Base-by-base conservation (phyloP, 1,140 invertebrate species). In the Steinernema khuongi region DNA sequence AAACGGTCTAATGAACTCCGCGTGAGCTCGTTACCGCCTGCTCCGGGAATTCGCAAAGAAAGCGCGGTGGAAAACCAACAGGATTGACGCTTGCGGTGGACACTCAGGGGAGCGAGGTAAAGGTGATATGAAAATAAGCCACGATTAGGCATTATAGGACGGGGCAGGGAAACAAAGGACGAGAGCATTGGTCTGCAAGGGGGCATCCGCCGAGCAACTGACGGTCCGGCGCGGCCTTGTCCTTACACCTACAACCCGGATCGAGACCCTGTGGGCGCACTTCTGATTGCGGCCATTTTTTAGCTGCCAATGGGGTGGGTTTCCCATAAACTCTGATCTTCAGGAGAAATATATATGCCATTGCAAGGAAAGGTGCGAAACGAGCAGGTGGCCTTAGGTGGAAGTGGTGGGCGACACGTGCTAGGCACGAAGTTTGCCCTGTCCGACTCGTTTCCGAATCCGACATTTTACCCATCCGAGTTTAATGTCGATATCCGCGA, bases 181-280 rank as follows among this genome's bases (percentile, higher is more conserved):
- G 4, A 4, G 50, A n/a, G 50, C 26, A 60, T 7, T 22, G 19
- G 50, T 60, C 14, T 14, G 14, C 50, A n/a, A 22, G 50, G 50
- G 19, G 50, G 50, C 50, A 60, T n/a, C 14, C 4, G 14, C 7
- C 14, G 50, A 60, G 26, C 50, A 60, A 60, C 50, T 60, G 50
- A 60, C 50, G 50, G 50, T 60, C 50, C 7, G 50, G 2, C 50
- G 26, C 50, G 4, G 50, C 50, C 2, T 60, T 17, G 11, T 22
- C 50, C 50, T 60, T 60, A 60, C 50, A 60, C 50, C 50, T 60
- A 60, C 50, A 60, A 60, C 50, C 50, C 26, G n/a, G 50, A 60
- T 60, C 50, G 50, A 60, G 50, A 60, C 14, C 50, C 19, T 60
- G 22, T 22, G 14, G 26, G 4, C 4, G 14, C 50, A 26, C 14